Percentiles rank a stretch among this genome's conserved stretches.
Conservation (phyloP, 2,113 vertebrate genomes). For the Suncus etruscus region DNA sequence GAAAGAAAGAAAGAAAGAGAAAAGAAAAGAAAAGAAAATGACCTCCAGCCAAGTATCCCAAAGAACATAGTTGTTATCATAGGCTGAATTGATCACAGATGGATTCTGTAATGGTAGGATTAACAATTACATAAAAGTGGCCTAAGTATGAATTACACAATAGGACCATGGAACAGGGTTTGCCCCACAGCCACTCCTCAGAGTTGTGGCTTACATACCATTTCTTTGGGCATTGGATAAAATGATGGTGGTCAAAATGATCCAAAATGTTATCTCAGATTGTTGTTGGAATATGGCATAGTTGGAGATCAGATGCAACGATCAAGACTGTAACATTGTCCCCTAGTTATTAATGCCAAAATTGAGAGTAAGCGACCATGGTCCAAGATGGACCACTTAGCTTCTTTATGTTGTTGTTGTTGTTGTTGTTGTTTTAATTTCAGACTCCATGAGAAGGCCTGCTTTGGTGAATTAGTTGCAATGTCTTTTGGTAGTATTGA, state of each 20-base stretch:
- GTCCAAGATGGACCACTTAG: not conserved
- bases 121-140: slow-evolving; percentile 28
- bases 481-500: slow-evolving; percentile 47
- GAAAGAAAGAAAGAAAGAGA: not conserved
- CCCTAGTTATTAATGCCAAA: not conserved
- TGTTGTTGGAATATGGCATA: not conserved
- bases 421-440: not conserved
- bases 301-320: slow-evolving; percentile 19
- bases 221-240: slow-evolving; percentile 49
- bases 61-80: not conserved
- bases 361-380: not conserved
- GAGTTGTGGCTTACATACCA: slow-evolving; percentile 15
- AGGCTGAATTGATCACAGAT: slow-evolving; percentile 46
- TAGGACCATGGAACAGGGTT: not conserved
- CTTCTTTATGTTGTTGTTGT: not conserved
- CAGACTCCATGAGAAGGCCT: slow-evolving; percentile 28
- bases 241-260: slow-evolving; percentile 9
- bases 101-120: slow-evolving; percentile 56
- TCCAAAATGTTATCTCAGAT: not conserved
- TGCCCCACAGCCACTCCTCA: slow-evolving; percentile 36
- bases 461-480: slow-evolving; percentile 7
- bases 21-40: not conserved
- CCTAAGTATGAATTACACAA: not conserved
- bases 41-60: not conserved
- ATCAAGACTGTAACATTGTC: not conserved